phyloP scores from a whole-genome alignment of 2,888 invertebrate genomes.

The Stramonita haemastoma region DNA sequence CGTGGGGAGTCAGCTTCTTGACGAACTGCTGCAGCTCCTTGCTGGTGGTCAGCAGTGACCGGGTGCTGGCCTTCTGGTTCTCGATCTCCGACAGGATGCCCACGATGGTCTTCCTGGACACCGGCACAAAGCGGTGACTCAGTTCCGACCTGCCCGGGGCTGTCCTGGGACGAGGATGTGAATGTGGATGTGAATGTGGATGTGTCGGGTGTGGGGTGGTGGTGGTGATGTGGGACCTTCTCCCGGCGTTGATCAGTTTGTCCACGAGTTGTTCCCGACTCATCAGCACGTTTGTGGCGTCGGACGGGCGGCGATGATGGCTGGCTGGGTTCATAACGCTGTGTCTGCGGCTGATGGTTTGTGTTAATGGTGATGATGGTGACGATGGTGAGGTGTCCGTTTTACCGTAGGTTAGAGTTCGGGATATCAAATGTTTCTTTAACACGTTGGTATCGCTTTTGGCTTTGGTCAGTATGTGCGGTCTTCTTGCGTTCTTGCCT shows the following conservation, averaged over 20 bases:
- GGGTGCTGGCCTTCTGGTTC: conserved; percentile 44
- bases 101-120: conserved; percentile 46
- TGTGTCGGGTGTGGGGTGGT: neutral
- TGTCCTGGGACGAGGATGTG: conserved; percentile 44
- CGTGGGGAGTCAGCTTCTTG: conserved; percentile 40
- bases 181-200: too few species aligned
- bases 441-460: neutral
- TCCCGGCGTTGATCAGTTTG: conserved; percentile 16
- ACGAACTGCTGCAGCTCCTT: conserved; percentile 45
- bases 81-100: conserved; percentile 51
- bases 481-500: neutral
- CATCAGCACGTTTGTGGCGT: neutral
- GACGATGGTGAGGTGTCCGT: neutral
- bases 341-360: neutral
- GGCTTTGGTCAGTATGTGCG: neutral
- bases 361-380: neutral
- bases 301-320: neutral
- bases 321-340: neutral
- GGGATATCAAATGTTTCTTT: neutral
- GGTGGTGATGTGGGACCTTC: neutral
- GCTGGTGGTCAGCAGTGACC: conserved; percentile 46
- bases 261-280: neutral
- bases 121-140: conserved; percentile 40
- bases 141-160: conserved; percentile 47
- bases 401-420: neutral